phyloP scores from a whole-genome alignment of 2,888 invertebrate species.

The Leptopilina syphax region DNA sequence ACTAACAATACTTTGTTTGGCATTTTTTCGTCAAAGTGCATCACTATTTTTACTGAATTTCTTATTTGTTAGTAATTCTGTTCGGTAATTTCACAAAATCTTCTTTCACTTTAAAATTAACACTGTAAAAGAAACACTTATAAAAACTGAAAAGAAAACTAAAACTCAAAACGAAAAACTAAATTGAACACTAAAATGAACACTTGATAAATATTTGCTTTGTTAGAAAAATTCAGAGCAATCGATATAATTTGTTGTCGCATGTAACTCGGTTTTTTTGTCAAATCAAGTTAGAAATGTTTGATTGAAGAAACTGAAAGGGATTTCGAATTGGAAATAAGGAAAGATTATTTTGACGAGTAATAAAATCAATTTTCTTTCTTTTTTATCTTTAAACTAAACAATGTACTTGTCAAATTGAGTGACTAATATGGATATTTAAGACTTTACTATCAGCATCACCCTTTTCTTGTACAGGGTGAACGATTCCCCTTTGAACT shows the following conservation, averaged over 20 bases:
- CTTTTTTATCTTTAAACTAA: neutral
- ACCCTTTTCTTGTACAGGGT: slow-evolving; percentile 8
- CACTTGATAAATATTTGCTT: too few species aligned
- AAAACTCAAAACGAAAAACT: too few species aligned
- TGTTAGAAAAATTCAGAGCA: too few species aligned
- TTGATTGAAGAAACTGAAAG: too few species aligned
- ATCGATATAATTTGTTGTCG: too few species aligned
- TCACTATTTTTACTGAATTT: neutral
- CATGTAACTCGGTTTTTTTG: too few species aligned
- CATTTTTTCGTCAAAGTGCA: neutral
- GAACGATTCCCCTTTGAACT: slow-evolving; percentile 36
- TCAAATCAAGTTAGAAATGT: too few species aligned
- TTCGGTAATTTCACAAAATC: neutral
- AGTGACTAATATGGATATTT: slow-evolving; percentile 31
- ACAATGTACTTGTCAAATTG: slow-evolving; percentile 31
- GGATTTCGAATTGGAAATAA: too few species aligned
- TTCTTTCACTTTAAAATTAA: neutral
- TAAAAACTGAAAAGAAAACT: too few species aligned
- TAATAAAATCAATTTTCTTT: slow-evolving; percentile 12
- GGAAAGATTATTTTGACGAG: neutral
- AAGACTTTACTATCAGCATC: neutral
- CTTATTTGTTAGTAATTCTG: neutral
- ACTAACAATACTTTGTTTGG: neutral
- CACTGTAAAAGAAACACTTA: too few species aligned
- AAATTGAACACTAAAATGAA: too few species aligned